Conservation (phyloP, 2,113 vertebrate species). For the Salvator merianae region DNA sequence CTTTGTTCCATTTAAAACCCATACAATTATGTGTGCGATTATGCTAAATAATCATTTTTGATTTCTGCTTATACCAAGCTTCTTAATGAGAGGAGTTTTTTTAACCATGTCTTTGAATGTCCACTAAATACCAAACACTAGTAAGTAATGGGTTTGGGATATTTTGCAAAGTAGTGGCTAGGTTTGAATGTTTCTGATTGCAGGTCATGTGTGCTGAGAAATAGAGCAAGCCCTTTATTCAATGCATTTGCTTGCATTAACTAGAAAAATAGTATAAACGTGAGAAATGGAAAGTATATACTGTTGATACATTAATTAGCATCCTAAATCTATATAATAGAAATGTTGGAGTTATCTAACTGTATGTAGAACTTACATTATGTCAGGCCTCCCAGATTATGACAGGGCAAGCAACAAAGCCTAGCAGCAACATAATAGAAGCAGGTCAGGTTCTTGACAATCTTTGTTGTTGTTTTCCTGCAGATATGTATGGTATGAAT, state of each 20-base stretch:
- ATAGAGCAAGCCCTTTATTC: conserved; percentile 46
- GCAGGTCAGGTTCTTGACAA: neutral
- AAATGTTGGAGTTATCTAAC: neutral
- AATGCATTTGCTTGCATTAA: conserved; percentile 41
- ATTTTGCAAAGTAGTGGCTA: conserved; percentile 61
- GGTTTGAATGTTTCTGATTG: conserved; percentile 61
- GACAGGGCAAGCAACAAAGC: neutral
- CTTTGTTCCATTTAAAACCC: conserved; percentile 65
- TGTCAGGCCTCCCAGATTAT: neutral
- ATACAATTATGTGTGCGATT: conserved; percentile 64
- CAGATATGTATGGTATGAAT: neutral
- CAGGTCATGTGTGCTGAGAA: conserved; percentile 55
- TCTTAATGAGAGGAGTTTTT: conserved; percentile 51
- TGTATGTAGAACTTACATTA: neutral
- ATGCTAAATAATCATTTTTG: conserved; percentile 68
- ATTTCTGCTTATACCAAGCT: conserved; percentile 59
- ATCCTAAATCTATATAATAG: neutral
- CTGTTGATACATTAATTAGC: neutral
- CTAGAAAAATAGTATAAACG: neutral
- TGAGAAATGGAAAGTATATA: neutral
- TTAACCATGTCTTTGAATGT: conserved; percentile 44
- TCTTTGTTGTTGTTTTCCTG: neutral
- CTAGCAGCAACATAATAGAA: neutral
- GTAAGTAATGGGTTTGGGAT: conserved; percentile 61
- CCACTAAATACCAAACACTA: conserved; percentile 66